Percentiles rank a stretch among this genome's conserved stretches.
Conservation (phyloP, 2,797 vertebrate species). For the Otus scops region DNA sequence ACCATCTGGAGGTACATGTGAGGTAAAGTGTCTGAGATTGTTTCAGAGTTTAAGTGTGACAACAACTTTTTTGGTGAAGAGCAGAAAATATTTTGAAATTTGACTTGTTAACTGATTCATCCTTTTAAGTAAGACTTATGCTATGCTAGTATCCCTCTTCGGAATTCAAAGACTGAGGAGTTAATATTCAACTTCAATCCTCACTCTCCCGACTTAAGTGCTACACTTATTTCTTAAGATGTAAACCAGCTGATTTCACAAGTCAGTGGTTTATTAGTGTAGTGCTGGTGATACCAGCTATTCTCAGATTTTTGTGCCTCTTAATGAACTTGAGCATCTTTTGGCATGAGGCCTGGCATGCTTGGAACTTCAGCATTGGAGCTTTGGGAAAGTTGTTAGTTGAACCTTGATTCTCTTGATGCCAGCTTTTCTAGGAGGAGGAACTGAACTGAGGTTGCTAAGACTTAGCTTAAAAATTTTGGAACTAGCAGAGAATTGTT, state of each 20-base stretch:
- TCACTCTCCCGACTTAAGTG: neutral
- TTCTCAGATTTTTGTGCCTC: neutral
- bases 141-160: neutral
- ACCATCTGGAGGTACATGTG: neutral
- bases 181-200: neutral
- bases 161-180: neutral
- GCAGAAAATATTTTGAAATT: neutral
- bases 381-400: neutral
- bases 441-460: neutral
- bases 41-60: neutral
- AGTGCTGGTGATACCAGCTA: neutral
- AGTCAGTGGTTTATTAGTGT: neutral
- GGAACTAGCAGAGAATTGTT: conserved; percentile 10
- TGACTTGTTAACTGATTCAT: neutral
- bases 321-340: neutral
- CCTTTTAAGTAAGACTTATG: neutral
- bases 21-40: neutral
- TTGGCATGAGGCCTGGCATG: neutral
- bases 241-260: neutral
- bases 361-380: neutral
- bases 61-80: neutral
- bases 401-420: neutral
- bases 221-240: neutral
- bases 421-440: neutral
- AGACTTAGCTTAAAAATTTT: conserved; percentile 36